Evolutionary conservation across 2,797 vertebrate species (phyloP).

Genomic region (Pygocentrus nattereri): DNA sequence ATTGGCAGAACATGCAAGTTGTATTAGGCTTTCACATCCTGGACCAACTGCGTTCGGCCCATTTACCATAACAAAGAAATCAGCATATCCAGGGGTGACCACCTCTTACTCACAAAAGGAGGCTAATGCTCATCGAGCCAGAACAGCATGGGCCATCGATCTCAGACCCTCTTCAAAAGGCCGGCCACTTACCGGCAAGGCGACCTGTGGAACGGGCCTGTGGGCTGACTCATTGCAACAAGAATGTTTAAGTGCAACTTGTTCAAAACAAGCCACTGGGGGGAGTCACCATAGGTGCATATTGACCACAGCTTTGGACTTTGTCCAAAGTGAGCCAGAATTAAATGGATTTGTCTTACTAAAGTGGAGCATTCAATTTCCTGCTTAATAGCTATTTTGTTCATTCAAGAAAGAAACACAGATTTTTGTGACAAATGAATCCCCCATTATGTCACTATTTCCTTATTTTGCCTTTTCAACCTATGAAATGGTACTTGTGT

Average conservation of each 20-base stretch:
- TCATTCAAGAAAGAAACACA: not conserved
- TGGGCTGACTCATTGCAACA: conserved; percentile 16
- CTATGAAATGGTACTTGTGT: not conserved
- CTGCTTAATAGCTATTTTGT: not conserved
- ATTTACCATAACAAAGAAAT: conserved; percentile 45
- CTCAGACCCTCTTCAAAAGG: conserved; percentile 46
- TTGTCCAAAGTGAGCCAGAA: conserved; percentile 6
- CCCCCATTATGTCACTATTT: not conserved
- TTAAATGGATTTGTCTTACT: not conserved
- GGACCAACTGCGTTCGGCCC: conserved; percentile 11
- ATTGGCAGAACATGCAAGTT: conserved; percentile 14
- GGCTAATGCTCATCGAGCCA: conserved; percentile 51
- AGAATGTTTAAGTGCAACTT: conserved; percentile 6
- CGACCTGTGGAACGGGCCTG: conserved; percentile 28
- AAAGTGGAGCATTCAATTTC: not conserved
- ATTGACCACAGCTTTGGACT: conserved; percentile 26
- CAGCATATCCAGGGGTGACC: conserved; percentile 39
- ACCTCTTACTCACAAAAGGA: conserved; percentile 42
- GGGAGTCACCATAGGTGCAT: not conserved
- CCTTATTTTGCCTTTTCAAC: conserved; percentile 7
- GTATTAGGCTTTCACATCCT: conserved; percentile 31
- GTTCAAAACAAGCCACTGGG: conserved; percentile 32
- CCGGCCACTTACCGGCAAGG: conserved; percentile 35
- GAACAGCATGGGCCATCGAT: conserved; percentile 50
- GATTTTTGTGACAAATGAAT: too few species aligned